These are phyloP conservation scores for Andricus curvator DNA, from an alignment of 2,888 invertebrate genomes.

Conservation along the genomic window DNA sequence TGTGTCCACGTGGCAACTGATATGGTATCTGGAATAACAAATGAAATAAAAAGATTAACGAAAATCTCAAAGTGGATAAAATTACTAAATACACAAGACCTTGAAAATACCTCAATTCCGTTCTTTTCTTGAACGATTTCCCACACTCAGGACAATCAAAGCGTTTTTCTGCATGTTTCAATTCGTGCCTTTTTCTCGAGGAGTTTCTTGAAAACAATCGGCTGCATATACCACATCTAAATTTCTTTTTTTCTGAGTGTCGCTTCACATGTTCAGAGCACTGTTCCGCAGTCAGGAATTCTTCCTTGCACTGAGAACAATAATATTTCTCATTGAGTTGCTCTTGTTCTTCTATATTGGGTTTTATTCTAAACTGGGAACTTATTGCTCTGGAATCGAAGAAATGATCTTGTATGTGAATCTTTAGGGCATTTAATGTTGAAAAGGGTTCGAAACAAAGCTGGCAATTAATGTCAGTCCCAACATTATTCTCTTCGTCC, in stretches of 20 bases:
- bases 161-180: constrained; percentile 64
- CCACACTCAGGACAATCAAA: constrained; percentile 62
- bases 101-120: constrained; percentile 29
- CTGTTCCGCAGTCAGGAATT: constrained; percentile 58
- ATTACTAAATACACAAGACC: no score
- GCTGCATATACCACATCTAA: constrained; percentile 57
- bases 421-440: constrained; percentile 59
- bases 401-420: constrained; percentile 67
- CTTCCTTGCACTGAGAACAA: constrained; percentile 60
- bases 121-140: constrained; percentile 46
- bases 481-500: constrained; percentile 46
- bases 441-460: constrained; percentile 63
- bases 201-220: constrained; percentile 54
- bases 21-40: constrained; percentile 59
- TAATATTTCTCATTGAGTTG: constrained; percentile 44
- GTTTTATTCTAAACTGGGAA: constrained; percentile 19
- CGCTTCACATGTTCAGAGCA: constrained; percentile 57
- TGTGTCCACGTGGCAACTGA: constrained; percentile 60
- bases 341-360: constrained; percentile 17
- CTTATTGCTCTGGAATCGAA: constrained; percentile 22
- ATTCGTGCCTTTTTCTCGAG: constrained; percentile 52
- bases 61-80: no score
- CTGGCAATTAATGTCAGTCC: constrained; percentile 62
- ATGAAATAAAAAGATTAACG: background rate
- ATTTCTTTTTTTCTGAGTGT: constrained; percentile 56